phyloP scores from a whole-genome alignment of 2,113 vertebrate species.

The Entosphenus tridentatus region DNA sequence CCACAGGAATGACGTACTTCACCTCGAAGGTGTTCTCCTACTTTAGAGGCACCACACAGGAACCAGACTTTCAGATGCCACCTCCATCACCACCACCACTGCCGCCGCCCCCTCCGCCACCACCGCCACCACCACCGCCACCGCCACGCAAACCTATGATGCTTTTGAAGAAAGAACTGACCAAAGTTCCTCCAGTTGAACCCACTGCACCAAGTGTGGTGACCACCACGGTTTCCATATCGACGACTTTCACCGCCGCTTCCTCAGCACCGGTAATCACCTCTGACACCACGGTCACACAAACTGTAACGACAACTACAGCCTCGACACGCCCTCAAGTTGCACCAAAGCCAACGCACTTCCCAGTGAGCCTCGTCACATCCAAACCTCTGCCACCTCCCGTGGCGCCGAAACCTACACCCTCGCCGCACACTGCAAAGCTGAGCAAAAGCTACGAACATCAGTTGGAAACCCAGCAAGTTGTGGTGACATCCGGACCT shows the following conservation, averaged over 20 bases:
- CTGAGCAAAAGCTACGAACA: conserved; percentile 33
- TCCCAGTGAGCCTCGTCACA: not conserved
- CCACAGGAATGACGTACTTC: conserved; percentile 16
- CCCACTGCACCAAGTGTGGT: no score
- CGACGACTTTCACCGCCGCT: conserved; percentile 18
- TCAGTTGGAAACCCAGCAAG: conserved; percentile 48
- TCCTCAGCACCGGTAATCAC: conserved; percentile 9
- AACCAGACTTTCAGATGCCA: conserved; percentile 11
- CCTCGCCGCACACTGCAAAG: conserved; percentile 28
- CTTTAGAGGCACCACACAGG: conserved; percentile 32
- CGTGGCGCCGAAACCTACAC: conserved; percentile 53
- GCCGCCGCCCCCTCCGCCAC: conserved; percentile 15
- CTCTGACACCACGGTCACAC: conserved; percentile 29
- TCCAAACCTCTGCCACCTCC: conserved; percentile 42
- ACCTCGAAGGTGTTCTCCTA: conserved; percentile 33
- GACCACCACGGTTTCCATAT: conserved; percentile 16
- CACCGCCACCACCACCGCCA: conserved; percentile 20
- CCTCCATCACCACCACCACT: conserved; percentile 13
- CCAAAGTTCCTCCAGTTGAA: no score
- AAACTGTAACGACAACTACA: conserved; percentile 11
- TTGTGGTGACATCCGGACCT: no score
- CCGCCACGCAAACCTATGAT: conserved; percentile 16
- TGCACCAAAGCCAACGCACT: not conserved
- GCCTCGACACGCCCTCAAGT: not conserved
- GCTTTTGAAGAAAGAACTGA: no score